Conservation (phyloP, 2,113 vertebrate genomes). For the Hypanus sabinus region DNA sequence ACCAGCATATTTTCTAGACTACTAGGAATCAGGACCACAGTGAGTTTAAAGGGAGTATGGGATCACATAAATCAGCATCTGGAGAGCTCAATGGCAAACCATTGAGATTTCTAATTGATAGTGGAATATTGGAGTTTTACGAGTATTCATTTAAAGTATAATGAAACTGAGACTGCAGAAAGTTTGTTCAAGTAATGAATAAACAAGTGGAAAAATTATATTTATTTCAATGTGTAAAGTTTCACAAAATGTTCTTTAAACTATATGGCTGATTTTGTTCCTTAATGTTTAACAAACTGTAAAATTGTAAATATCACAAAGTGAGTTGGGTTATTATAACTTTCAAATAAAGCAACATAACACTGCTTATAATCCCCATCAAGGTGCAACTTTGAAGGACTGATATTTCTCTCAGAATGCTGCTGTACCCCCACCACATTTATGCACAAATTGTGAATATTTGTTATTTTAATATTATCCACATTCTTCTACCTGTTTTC, state of each 20-base stretch:
- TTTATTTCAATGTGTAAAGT: conserved; percentile 52
- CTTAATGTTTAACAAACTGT: conserved; percentile 37
- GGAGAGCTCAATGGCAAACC: no score
- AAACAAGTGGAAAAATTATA: no score
- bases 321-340: neutral
- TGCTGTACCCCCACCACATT: neutral
- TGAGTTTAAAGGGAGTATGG: no score
- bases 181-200: neutral
- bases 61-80: no score
- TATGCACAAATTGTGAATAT: no score
- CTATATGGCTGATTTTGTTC: conserved; percentile 38
- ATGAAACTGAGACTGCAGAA: neutral
- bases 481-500: neutral
- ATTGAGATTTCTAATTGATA: no score
- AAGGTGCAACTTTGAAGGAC: neutral
- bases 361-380: neutral
- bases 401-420: neutral
- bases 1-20: no score
- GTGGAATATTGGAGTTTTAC: no score
- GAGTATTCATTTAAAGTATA: conserved; percentile 19
- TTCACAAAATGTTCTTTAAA: conserved; percentile 54
- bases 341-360: neutral
- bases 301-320: conserved; percentile 44
- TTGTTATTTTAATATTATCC: neutral
- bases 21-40: no score